These are phyloP conservation scores for Sebastes hubbsi DNA, from an alignment of 2,797 vertebrate species.

Conservation along the genomic window DNA sequence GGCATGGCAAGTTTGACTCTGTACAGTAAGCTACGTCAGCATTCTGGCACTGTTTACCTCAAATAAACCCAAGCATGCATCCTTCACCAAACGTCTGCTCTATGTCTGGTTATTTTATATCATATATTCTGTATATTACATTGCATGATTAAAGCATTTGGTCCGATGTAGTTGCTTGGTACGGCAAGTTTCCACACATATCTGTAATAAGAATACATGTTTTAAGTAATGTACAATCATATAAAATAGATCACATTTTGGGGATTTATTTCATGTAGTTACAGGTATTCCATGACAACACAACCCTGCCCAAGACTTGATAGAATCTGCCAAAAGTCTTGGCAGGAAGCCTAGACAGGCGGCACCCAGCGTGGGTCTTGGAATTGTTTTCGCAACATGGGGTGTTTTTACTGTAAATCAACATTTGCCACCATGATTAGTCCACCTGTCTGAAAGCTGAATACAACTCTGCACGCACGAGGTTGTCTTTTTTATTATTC, in stretches of 20 bases:
- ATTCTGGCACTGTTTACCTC: neutral
- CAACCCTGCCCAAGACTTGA: neutral
- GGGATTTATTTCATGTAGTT: neutral
- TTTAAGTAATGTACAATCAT: neutral
- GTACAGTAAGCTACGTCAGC: neutral
- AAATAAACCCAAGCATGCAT: neutral
- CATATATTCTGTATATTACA: neutral
- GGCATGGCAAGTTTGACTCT: neutral
- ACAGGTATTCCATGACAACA: neutral
- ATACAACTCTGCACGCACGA: neutral
- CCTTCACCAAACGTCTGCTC: neutral
- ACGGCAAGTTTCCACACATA: neutral
- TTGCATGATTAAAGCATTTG: neutral
- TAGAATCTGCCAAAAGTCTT: slow-evolving; percentile 9
- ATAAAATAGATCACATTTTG: neutral
- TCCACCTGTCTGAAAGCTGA: neutral
- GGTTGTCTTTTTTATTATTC: neutral
- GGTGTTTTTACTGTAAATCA: slow-evolving; percentile 13
- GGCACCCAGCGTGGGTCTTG: neutral
- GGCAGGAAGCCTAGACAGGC: slow-evolving; percentile 9
- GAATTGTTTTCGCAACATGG: neutral
- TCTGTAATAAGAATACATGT: neutral
- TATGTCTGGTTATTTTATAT: neutral
- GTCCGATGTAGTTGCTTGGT: neutral
- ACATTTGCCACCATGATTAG: neutral